Evolutionary conservation across 2,113 vertebrate genomes (phyloP), one percentile per base, ranked within the genome.

Genomic region (rabbit (Oryctolagus cuniculus)): DNA sequence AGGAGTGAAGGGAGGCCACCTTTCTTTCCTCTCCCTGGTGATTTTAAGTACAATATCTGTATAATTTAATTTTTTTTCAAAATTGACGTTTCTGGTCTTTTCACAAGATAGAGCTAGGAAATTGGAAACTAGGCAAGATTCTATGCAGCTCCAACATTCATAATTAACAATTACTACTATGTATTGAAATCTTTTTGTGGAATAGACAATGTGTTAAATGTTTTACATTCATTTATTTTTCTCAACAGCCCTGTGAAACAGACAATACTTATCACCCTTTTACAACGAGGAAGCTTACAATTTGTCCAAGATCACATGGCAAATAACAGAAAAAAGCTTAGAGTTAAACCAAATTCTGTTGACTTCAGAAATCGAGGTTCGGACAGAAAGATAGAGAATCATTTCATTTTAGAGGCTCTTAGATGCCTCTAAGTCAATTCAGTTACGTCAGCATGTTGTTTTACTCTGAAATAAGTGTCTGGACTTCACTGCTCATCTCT

Each of bases 81-180:
- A 93, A 84, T 72, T 79, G 84, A 29, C 67, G 78, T 88, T 87
- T 94, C 73, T 70, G 58, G 29, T 88, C 92, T 92, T 96, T 94
- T 93, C 22, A 78, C 44, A n/a, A 85, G 31, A 81, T n/a, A 16
- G 87, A 91, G 66, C 55, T 72, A 66, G 61, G 51, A 82, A 93
- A 90, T 83, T 90, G 67, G 55, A 89, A 87, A 27, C 49, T 29
- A n/a, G 51, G 10, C 64, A 64, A 27, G 6, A 38, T 67, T 72
- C 72, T 89, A 11, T 22, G 16, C 2, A 36, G 53, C 22, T 38
- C 17, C 38, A 67, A 79, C 11, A 3, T 11, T 66, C 79, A 58
- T 92, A 70, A 93, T 95, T 93, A 94, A 66, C 64, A 95, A 72
- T 89, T 70, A 84, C 55, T 72, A 87, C 82, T 90, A 70, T 90